Evolutionary conservation across 2,797 vertebrate genomes (phyloP).

Genomic region (Lycodopsis pacificus): DNA sequence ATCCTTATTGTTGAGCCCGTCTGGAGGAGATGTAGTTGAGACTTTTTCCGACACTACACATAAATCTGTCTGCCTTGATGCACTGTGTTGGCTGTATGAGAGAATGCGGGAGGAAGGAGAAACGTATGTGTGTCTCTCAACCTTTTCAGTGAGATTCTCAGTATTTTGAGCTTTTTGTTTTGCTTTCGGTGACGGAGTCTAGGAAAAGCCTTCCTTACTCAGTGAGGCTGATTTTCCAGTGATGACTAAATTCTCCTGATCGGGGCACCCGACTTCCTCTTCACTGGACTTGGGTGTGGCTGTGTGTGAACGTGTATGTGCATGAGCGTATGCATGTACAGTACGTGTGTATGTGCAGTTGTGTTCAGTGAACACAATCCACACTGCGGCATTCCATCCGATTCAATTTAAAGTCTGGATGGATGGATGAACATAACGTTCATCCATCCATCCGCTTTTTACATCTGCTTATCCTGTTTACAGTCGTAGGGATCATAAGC

Average conservation of each 20-base stretch:
- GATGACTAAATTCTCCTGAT: conserved; percentile 80
- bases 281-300: conserved; percentile 44
- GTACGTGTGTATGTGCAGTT: conserved; percentile 22
- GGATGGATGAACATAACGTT: too few relatives aligned
- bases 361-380: neutral
- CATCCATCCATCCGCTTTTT: neutral
- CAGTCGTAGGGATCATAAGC: neutral
- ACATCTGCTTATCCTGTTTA: conserved; percentile 2
- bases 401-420: neutral
- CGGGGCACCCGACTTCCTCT: conserved; percentile 56
- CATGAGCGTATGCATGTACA: conserved; percentile 18
- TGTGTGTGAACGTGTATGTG: conserved; percentile 24
- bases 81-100: conserved; percentile 3
- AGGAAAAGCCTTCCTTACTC: conserved; percentile 67
- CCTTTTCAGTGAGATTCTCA: conserved; percentile 36
- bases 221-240: conserved; percentile 80
- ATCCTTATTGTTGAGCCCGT: neutral
- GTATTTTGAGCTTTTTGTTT: conserved; percentile 59
- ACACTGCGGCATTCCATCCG: neutral
- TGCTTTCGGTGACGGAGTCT: conserved; percentile 62
- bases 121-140: conserved; percentile 29
- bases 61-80: conserved; percentile 9
- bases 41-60: conserved; percentile 1
- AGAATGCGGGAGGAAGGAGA: conserved; percentile 1
- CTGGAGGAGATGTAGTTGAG: neutral